Evolutionary conservation across 2,888 invertebrate genomes (phyloP), one percentile per base, ranked within the genome.

Genomic region (Silvanus unidentatus): DNA sequence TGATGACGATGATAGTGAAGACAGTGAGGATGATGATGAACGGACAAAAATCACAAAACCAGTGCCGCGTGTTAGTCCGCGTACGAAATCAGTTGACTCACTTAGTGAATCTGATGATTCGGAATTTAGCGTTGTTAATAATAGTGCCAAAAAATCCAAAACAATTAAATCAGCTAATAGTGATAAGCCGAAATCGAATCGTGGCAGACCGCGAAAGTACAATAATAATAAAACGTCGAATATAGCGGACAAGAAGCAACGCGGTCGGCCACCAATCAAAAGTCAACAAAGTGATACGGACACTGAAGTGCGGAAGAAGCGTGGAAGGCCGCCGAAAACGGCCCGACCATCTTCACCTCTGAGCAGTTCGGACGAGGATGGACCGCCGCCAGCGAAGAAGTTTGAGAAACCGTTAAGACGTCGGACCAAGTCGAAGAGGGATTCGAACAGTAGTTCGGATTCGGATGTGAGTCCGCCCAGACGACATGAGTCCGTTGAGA

Each of bases 321-420:
- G 58, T 42, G 70, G 70, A 1, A 50, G 70, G 16, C 69, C 70
- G 3, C 66, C 64, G 8, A 69, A 69, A 54, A 58, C 54, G 6
- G 57, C 54, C 11, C 44, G 42, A 14, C 48, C 42, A 11, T 60
- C 60, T 2, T 60, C 66, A 2, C 57, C 61, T 3, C 60, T 62
- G 3, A 66, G 65, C 45, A 71, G 70, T 45, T 70, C 70, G 2
- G 72, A 72, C 22, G 71, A 73, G 27, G 72, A 73, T 35, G 56
- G 53, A 34, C 42, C 39, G 8, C 16, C 36, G 11, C 48, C 43
- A 14, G 62, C 60, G 43, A 64, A 63, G 46, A 68, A 66, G 45
- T 63, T 63, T 1, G 45, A 56, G 30, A 57, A 58, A 1, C 52
- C 60, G n/a, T 49, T 60, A 2, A 58, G 66, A 32, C 50, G 64